A percentile compares a stretch with the other conserved stretches of the same genome.
phyloP scores from a whole-genome alignment of 2,888 invertebrate species.

The Coelinius sp. region DNA sequence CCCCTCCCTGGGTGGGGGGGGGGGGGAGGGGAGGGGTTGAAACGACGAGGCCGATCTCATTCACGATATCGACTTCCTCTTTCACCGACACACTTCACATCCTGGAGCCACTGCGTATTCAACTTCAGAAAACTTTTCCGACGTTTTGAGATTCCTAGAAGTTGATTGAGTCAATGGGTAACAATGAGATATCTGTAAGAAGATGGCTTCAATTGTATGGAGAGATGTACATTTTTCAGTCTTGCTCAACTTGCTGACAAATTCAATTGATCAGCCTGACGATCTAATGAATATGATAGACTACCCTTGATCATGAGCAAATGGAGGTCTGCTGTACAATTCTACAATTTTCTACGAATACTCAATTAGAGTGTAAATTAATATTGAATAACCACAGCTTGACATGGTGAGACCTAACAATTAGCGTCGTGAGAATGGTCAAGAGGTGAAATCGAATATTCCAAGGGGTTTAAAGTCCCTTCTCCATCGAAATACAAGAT shows the following conservation, averaged over 20 bases:
- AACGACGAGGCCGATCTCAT: conserved; percentile 39
- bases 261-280: not conserved
- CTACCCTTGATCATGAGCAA: no score
- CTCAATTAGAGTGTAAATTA: conserved; percentile 4
- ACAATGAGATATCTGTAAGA: conserved; percentile 11
- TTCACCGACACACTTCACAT: conserved; percentile 46
- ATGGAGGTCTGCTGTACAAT: not conserved
- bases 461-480: conserved; percentile 20
- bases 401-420: conserved; percentile 12
- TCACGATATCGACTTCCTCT: conserved; percentile 42
- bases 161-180: not conserved
- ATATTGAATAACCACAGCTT: conserved; percentile 3
- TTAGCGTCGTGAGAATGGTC: conserved; percentile 25
- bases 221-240: not conserved
- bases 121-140: conserved; percentile 1
- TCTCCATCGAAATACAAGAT: conserved; percentile 22
- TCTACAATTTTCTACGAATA: not conserved
- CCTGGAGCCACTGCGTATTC: conserved; percentile 35
- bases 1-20: no score
- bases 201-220: conserved; percentile 11
- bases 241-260: not conserved
- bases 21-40: not conserved
- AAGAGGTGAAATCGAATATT: conserved; percentile 39
- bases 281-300: no score
- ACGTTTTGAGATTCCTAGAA: not conserved